Evolutionary conservation across 2,888 invertebrate genomes (phyloP), one percentile per base, ranked within the genome.

Genomic region (Sylvicola cinctus): DNA sequence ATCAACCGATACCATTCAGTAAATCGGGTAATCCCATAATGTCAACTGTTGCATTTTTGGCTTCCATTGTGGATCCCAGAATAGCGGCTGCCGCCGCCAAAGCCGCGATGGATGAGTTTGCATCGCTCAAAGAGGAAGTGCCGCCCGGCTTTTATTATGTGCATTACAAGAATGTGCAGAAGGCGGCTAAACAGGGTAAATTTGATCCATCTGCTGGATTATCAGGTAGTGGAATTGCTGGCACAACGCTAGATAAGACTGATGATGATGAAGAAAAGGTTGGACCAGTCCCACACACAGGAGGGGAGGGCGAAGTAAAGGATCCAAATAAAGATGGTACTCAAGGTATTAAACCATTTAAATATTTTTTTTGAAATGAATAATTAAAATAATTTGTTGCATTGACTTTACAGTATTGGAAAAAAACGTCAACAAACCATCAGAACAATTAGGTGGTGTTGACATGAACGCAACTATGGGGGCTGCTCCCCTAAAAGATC

Each of bases 31-130:
- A 99, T 62, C 98, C 98, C 0, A 93, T 99, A 32, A 99, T 99
- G 96, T 95, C 96, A 4, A 98, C 98, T 0, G 96, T 99, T 1
- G 98, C 98, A 2, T 99, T 99, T 65, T 63, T 99, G 36, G 96
- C 98, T 0, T 95, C 95, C 0, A 91, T 96, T 1, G 96, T 99
- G 1, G 98, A 99, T 60, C 98, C 98, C 1, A 68, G 96, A 39
- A 91, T 99, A 30, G 96, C 98, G 0, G 79, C 90, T 12, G 85
- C 90, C 20, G 96, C 98, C 3, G 93, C 96, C 1, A 88, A 88
- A 51, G 91, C 98, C 0, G 98, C 98, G 2, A 87, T 98, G 80
- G 93, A 91, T 49, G 96, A 96, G 58, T 98, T 96, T 55, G 81
- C 90, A 2, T 90, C 85, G 43, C 91, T 98, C 47, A 96, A 95